Conservation (phyloP, 2,113 vertebrate genomes). For the Vombatus ursinus region DNA sequence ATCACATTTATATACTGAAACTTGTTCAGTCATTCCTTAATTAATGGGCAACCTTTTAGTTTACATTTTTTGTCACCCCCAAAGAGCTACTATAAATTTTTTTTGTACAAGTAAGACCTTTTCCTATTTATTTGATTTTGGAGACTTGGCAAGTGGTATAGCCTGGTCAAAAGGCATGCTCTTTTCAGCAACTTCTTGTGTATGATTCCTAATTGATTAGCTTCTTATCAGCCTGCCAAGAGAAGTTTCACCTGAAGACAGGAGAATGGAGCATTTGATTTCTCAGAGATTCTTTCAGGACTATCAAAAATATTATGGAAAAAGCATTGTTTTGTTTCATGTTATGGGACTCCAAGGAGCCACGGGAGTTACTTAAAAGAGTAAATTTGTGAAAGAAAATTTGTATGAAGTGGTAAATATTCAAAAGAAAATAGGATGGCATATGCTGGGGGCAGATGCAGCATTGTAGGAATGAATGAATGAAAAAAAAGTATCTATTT, state of each 20-base stretch:
- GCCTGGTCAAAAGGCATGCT: not conserved
- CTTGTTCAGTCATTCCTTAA: not conserved
- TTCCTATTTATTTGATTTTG: not conserved
- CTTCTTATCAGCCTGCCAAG: not conserved
- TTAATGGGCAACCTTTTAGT: not conserved
- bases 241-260: not conserved
- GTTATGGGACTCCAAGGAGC: not conserved
- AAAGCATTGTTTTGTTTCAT: slow-evolving; percentile 1
- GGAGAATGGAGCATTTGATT: not conserved
- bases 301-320: not conserved
- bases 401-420: not conserved
- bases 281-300: not conserved
- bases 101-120: too few species aligned
- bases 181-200: not conserved
- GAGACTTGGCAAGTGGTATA: not conserved
- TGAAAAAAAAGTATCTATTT: too few species aligned
- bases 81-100: too few species aligned
- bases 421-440: too few species aligned
- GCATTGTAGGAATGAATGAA: too few species aligned
- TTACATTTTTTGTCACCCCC: not conserved
- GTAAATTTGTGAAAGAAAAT: not conserved
- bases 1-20: not conserved
- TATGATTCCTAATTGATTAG: not conserved
- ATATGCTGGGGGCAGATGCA: too few species aligned
- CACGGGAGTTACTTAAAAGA: not conserved